Evolutionary conservation across 2,113 vertebrate species (phyloP), one percentile per base, ranked within the genome.

Genomic region (Poeciliopsis turrubarensis): DNA sequence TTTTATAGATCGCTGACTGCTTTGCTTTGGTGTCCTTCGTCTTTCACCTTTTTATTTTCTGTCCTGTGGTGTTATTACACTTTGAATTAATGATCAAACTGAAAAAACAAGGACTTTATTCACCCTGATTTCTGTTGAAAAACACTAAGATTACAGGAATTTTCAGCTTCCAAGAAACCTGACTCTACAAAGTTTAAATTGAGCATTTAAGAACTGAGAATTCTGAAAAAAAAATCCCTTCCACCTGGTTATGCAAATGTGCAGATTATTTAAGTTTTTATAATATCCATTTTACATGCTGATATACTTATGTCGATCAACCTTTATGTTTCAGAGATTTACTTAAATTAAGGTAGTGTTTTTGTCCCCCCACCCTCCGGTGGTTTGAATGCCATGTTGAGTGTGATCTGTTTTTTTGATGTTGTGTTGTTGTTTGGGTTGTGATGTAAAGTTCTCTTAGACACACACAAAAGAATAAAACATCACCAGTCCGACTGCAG

Each of bases 1-100:
- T 82, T 92, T 92, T 80, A 86, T 73, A 72, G 65, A 81, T 69
- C 51, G 65, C 68, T 32, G 63, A 25, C 47, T 69, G 32, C 75
- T 81, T 84, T 85, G 54, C 60, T 85, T 86, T 78, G 60, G 71
- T 61, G 51, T 68, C 64, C 27, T 70, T 62, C 79, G 69, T 72
- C 70, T 84, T 63, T 77, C 15, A 17, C 15, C 69, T 71, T 75
- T 68, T 66, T 27, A 11, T 77, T 37, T 29, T 11, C 14, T 44
- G 5, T 25, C 19, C 3, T 4, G 14, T 19, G 3, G 32, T 69
- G 26, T 67, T 27, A 67, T 85, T 65, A 29, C n/a, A 19, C 19
- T 71, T 41, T 31, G 71, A 70, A 68, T 62, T 60, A 69, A 64
- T 32, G 26, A 1, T 65, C 37, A 7, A 32, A 72, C 60, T 67